Evolutionary conservation across 2,113 vertebrate genomes (phyloP), one percentile per base, ranked within the genome.

Genomic region (Grammomys dolichurus): DNA sequence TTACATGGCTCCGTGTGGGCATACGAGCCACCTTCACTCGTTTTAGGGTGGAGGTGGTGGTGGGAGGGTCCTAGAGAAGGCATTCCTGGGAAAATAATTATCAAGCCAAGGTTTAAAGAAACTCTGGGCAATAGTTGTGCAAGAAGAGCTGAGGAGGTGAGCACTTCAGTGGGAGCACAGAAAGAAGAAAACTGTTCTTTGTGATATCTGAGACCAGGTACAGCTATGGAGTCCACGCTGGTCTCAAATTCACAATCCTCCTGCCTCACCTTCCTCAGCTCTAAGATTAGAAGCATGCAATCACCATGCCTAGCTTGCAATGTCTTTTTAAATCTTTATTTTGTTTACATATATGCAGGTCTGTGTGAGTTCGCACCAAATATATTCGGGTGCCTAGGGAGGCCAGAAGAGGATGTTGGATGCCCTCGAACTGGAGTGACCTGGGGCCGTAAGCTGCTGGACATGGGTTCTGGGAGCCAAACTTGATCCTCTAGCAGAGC

Each of bases 41-140:
- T 24, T 82, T 56, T 87, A 10, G 48, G 43, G 19, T 90, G 24
- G 65, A 88, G 17, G 13, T 72, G 31, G 22, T 40, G 65, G 31
- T 36, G 51, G 76, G 3, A 92, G 6, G 33, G 14, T 69, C 60
- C 95, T 51, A 80, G 60, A 89, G 85, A 75, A 95, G 19, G 2
- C 43, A 31, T 97, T 60, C 48, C 46, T 94, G 10, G 63, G 69
- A 90, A 92, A 93, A 43, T 33, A 69, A 94, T 91, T 60, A 77
- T 28, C 58, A 36, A 80, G 70, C 51, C 63, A 81, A 82, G 16
- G 91, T 63, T 65, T 90, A 86, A 51, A 82, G 51, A 85, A 89
- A 91, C 10, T n/a, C 22, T 82, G 75, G 26, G n/a, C 51, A 46
- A 60, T 60, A 14, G 19, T 65, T 76, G 58, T 67, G 46, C 19